Percentiles rank a stretch among this genome's conserved stretches.
These are phyloP conservation scores for Ophion obscuratus DNA, from an alignment of 2,888 invertebrate genomes.

Conservation along the genomic window DNA sequence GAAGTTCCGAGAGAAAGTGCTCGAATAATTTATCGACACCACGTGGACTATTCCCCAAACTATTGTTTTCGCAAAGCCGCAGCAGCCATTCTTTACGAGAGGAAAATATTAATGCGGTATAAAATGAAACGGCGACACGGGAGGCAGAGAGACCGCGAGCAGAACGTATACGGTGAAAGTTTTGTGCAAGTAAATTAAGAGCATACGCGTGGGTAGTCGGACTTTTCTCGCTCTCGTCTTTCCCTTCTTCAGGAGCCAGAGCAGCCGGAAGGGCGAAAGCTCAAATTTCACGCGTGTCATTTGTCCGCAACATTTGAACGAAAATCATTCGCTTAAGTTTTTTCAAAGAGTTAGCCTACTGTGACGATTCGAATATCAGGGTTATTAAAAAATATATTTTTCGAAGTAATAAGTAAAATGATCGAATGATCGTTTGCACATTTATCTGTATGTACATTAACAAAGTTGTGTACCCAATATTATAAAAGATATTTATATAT, in stretches of 20 bases:
- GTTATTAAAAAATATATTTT: too few species aligned
- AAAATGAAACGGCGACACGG: slow-evolving; percentile 6
- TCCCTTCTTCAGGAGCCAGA: too few species aligned
- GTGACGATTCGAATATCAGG: too few species aligned
- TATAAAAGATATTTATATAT: too few species aligned
- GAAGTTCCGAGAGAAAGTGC: slow-evolving; percentile 41
- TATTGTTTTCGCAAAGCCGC: slow-evolving; percentile 57
- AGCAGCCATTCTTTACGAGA: slow-evolving; percentile 27
- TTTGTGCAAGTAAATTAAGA: too few species aligned
- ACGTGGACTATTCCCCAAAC: slow-evolving; percentile 51
- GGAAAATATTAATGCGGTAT: slow-evolving; percentile 33
- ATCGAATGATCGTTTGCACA: too few species aligned
- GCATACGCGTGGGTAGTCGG: too few species aligned
- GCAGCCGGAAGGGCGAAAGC: too few species aligned
- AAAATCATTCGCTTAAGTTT: neutral
- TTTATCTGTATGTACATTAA: too few species aligned
- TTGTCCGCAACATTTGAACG: neutral
- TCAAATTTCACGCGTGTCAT: neutral
- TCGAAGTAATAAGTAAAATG: too few species aligned
- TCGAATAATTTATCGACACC: slow-evolving; percentile 54
- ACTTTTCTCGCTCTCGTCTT: too few species aligned
- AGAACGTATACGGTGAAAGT: neutral
- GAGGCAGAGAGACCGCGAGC: neutral
- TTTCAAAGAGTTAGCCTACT: neutral
- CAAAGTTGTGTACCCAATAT: too few species aligned